A percentile compares a stretch with the other conserved stretches of the same genome.
phyloP scores from a whole-genome alignment of 92 coral and sea anemone genomes.

The Phenganax marumi region DNA sequence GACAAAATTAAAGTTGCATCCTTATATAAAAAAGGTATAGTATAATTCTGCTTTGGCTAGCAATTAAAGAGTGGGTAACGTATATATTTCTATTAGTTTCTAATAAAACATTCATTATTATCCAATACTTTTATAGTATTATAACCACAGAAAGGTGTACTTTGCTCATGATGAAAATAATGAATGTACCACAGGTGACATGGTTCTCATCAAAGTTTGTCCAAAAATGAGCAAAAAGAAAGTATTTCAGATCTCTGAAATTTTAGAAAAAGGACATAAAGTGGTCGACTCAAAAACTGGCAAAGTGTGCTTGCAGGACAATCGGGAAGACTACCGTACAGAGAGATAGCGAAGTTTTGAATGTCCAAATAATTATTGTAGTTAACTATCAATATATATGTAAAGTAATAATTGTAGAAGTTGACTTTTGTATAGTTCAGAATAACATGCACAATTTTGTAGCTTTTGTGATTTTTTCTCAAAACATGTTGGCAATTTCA shows the following conservation, averaged over 20 bases:
- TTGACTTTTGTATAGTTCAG: no score
- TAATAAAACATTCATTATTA: not conserved
- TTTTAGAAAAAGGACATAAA: slow-evolving; percentile 77
- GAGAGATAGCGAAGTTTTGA: slow-evolving; percentile 14
- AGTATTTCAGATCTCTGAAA: slow-evolving; percentile 76
- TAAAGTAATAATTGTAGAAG: not conserved
- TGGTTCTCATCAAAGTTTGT: slow-evolving; percentile 80
- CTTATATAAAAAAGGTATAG: slow-evolving; percentile 72
- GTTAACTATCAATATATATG: not conserved
- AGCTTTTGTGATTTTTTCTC: not conserved
- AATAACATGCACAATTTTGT: no score
- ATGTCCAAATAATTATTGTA: not conserved
- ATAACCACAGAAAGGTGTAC: slow-evolving; percentile 95
- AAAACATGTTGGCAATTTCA: no score
- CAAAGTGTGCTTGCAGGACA: slow-evolving; percentile 80
- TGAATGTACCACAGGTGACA: slow-evolving; percentile 89
- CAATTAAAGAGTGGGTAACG: not conserved
- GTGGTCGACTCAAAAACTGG: slow-evolving; percentile 82
- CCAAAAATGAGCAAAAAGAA: slow-evolving; percentile 83
- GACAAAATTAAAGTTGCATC: slow-evolving; percentile 85
- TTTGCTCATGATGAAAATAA: slow-evolving; percentile 94
- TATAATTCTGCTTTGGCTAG: not conserved
- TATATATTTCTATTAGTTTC: not conserved
- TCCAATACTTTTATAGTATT: slow-evolving; percentile 62
- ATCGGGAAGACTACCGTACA: slow-evolving; percentile 67